Percentiles rank a stretch among this genome's conserved stretches.
phyloP scores from a whole-genome alignment of 1,140 invertebrate genomes.

The Choristoneura fumiferana region DNA sequence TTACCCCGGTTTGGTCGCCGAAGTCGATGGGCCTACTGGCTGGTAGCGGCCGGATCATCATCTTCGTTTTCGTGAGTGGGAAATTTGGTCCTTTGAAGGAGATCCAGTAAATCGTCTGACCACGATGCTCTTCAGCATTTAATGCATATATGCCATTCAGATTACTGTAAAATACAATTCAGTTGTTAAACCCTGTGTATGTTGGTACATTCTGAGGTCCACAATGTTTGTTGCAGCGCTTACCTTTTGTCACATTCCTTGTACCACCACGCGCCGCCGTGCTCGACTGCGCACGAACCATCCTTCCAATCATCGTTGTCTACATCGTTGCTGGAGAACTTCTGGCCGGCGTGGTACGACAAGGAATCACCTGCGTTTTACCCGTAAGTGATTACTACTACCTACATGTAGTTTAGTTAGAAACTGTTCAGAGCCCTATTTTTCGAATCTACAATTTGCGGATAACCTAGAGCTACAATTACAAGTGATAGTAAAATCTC shows the following conservation, averaged over 20 bases:
- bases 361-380: constrained; percentile 80
- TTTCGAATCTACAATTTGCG: no score
- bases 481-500: no score
- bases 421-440: no score
- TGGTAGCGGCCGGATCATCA: constrained; percentile 79
- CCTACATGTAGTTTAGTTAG: no score
- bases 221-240: no score
- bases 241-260: constrained; percentile 79
- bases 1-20: constrained; percentile 46
- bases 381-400: constrained; percentile 1
- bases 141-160: constrained; percentile 81
- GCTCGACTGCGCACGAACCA: constrained; percentile 84
- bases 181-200: no score
- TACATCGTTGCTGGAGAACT: constrained; percentile 85
- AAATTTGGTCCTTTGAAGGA: constrained; percentile 79
- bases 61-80: constrained; percentile 77
- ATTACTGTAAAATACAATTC: constrained; percentile 60
- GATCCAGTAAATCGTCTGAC: constrained; percentile 82
- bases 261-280: constrained; percentile 84
- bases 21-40: constrained; percentile 56
- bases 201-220: no score
- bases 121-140: constrained; percentile 71
- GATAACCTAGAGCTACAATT: no score
- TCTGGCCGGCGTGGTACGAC: constrained; percentile 84
- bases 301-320: constrained; percentile 85